Percentiles rank a stretch among this genome's conserved stretches.
Conservation (phyloP, 2,113 vertebrate species). For the Oryzias curvinotus region DNA sequence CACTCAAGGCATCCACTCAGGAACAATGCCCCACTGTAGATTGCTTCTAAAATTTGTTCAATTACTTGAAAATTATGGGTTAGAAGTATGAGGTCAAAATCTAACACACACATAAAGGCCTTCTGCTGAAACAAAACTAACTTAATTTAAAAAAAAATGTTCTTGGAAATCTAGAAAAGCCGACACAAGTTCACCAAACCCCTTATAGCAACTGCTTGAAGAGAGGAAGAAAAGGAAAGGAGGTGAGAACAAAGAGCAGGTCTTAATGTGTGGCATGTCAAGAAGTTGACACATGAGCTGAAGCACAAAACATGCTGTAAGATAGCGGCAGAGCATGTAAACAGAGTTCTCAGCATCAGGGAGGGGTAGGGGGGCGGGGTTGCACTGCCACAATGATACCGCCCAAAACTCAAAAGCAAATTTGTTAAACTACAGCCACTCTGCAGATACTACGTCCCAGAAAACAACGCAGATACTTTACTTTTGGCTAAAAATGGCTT, state of each 20-base stretch:
- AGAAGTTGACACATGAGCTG: constrained; percentile 32
- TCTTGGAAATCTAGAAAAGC: constrained; percentile 15
- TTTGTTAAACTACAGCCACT: no score
- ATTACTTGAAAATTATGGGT: constrained; percentile 53
- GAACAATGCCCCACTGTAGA: constrained; percentile 49
- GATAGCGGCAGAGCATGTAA: no score
- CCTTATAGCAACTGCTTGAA: neutral
- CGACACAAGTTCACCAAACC: constrained; percentile 4
- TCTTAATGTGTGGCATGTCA: constrained; percentile 40
- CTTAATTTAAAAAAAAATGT: constrained; percentile 13
- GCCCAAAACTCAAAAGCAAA: no score
- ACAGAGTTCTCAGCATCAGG: no score
- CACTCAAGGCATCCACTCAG: constrained; percentile 44
- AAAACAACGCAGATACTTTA: no score
- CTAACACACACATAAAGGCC: constrained; percentile 17
- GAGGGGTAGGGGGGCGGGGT: no score
- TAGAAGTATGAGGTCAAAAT: constrained; percentile 15
- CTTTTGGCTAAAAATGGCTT: no score
- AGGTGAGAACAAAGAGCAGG: constrained; percentile 5
- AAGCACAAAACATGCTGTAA: constrained; percentile 1
- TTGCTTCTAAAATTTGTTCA: constrained; percentile 21
- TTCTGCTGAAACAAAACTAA: no score
- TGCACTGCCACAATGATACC: no score
- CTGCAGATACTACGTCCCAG: no score
- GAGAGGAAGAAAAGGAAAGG: neutral